phyloP scores from a whole-genome alignment of 2,113 vertebrate genomes.

The Indri indri region DNA sequence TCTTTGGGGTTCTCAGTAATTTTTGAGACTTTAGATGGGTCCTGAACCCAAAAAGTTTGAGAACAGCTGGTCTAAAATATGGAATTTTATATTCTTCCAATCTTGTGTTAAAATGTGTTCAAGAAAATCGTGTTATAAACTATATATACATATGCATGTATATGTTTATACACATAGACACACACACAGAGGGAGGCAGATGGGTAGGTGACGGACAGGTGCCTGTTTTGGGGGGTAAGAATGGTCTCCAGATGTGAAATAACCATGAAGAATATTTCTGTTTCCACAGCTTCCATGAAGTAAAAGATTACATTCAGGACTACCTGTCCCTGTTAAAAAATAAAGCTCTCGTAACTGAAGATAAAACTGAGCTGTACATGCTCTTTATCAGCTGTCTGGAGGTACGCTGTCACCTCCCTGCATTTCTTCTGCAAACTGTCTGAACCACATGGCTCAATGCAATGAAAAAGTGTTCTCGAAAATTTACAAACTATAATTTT shows the following conservation, averaged over 20 bases:
- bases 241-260: neutral
- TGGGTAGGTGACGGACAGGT: neutral
- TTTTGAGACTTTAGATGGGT: neutral
- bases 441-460: neutral
- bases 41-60: neutral
- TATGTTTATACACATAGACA: neutral
- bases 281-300: conserved; percentile 88
- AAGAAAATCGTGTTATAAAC: neutral
- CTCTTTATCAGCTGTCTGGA: conserved; percentile 95
- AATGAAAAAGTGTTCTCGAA: neutral
- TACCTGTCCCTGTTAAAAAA: conserved; percentile 88
- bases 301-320: conserved; percentile 88
- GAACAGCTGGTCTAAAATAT: neutral
- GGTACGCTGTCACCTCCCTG: conserved; percentile 75
- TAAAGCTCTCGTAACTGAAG: conserved; percentile 83
- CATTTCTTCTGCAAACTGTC: neutral
- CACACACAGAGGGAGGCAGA: neutral
- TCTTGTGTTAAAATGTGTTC: neutral
- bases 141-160: rapidly evolving
- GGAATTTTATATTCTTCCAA: neutral
- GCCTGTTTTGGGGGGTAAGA: neutral
- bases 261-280: neutral
- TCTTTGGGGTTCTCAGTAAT: neutral
- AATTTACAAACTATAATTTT: neutral
- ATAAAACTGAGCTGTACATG: conserved; percentile 91